phyloP scores from a whole-genome alignment of 2,888 invertebrate species.

The Aporophyla nigra region DNA sequence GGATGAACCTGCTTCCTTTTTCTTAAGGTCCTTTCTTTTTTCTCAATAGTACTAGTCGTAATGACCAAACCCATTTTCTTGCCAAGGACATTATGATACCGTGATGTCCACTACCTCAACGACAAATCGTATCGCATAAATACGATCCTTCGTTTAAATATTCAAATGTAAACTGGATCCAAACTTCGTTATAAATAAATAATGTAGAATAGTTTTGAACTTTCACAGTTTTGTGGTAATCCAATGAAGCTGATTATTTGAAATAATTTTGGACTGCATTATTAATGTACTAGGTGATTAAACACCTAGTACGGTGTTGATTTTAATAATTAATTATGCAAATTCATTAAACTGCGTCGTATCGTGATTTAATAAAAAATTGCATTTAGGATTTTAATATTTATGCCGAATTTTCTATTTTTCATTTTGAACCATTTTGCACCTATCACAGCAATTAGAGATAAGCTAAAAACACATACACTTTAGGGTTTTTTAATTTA shows the following conservation, averaged over 20 bases:
- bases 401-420: background rate
- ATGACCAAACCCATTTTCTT: too few species aligned
- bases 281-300: constrained; percentile 8
- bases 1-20: too few species aligned
- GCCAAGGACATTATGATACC: background rate
- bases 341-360: constrained; percentile 12
- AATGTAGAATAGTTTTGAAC: constrained; percentile 54
- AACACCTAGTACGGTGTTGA: too few species aligned
- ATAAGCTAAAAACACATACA: too few species aligned
- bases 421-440: too few species aligned
- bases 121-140: constrained; percentile 45
- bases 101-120: background rate
- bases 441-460: too few species aligned
- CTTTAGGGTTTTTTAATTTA: too few species aligned
- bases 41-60: background rate
- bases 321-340: constrained; percentile 17
- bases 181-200: constrained; percentile 58
- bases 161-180: constrained; percentile 56
- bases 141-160: constrained; percentile 38
- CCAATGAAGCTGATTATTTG: constrained; percentile 42
- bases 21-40: too few species aligned
- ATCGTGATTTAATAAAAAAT: constrained; percentile 13
- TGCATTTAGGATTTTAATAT: constrained; percentile 1
- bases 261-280: constrained; percentile 25
- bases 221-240: constrained; percentile 42